Evolutionary conservation across 2,888 invertebrate genomes (phyloP), one percentile per base, ranked within the genome.

Genomic region (Leptinotarsa juncta): DNA sequence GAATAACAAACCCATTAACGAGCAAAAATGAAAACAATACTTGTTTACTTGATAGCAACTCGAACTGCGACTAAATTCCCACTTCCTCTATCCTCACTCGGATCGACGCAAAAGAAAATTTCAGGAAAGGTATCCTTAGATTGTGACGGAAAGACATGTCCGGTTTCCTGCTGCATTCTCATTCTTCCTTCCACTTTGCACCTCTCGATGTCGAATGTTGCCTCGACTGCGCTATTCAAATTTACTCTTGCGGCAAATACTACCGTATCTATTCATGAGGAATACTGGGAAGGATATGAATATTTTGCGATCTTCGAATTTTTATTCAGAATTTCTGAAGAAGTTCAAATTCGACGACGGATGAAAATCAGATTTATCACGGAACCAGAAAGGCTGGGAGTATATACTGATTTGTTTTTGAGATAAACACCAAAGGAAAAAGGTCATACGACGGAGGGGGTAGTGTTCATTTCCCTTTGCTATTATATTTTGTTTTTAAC

Each of bases 61-160:
- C 60, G 26, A 60, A 60, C 12, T 23, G 14, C 66, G 65, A 57
- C 67, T 67, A 60, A 71, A 57, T 66, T 71, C 66, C 57, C 55
- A 49, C 66, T 71, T 65, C 42, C 65, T 53, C 42, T 4, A 55
- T 68, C 32, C 55, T 50, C 32, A 62, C 55, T 67, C 60, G 23
- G 15, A 68, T 55, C 20, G 32, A 67, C 62, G 65, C 66, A 26
- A 67, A 71, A 66, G 51, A 51, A 67, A 32, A 26, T 65, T 50
- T 65, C 15, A 70, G 67, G 67, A 73, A 70, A 75, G 53, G 70
- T 75, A 69, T 75, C 65, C 70, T 57, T 60, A 65, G 65, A 67
- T 60, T 49, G 72, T 32, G 51, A 69, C 62, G 70, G 75, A 72
- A 75, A 72, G 69, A 72, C 75, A 66, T 70, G 72, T 72, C 75